These are phyloP conservation scores for Scaptomyza caliginosa DNA, from an alignment of 2,888 invertebrate genomes.

Conservation along the genomic window DNA sequence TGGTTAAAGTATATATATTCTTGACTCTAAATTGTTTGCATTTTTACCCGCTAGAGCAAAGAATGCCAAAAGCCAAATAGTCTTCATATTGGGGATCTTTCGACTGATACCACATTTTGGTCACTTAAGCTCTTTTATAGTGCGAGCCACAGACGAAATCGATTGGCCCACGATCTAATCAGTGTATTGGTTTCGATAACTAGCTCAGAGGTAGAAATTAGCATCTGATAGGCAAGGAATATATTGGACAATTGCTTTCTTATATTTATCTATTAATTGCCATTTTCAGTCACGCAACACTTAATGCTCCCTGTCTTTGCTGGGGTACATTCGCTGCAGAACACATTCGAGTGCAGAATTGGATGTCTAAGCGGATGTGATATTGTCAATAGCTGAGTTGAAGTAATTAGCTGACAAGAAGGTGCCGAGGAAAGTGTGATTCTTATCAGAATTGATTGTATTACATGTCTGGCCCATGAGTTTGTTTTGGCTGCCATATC, in stretches of 20 bases:
- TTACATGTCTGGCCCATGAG: neutral
- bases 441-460: conserved; percentile 2
- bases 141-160: conserved; percentile 11
- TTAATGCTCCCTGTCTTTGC: conserved; percentile 10
- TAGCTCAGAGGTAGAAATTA: conserved; percentile 18
- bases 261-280: conserved; percentile 43
- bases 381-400: neutral
- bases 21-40: neutral
- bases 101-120: conserved; percentile 19
- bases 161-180: conserved; percentile 20
- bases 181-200: conserved; percentile 6
- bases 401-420: neutral
- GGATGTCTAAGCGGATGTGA: neutral
- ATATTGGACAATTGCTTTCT: conserved; percentile 3
- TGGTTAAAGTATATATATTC: neutral
- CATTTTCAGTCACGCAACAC: conserved; percentile 9
- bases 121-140: conserved; percentile 47
- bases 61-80: conserved; percentile 47
- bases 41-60: conserved; percentile 44
- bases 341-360: conserved; percentile 32
- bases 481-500: neutral
- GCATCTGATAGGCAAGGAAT: conserved; percentile 28
- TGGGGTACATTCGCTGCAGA: conserved; percentile 25
- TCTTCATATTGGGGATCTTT: conserved; percentile 43
- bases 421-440: no score